Evolutionary conservation across 2,113 vertebrate species (phyloP).

Genomic region (Cyanistes caeruleus): DNA sequence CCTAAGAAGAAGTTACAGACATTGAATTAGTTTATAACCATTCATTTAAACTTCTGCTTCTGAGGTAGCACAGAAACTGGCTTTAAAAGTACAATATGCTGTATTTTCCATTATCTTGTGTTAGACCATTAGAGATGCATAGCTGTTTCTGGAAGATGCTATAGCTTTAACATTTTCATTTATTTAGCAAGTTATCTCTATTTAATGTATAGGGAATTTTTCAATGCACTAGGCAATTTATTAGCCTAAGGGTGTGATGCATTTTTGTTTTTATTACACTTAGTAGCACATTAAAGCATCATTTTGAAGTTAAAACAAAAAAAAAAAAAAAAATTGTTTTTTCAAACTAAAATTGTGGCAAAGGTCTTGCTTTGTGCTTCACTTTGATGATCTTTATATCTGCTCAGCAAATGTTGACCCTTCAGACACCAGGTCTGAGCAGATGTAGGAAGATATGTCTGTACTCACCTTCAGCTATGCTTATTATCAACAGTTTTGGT

Average conservation of each 20-base stretch:
- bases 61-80: not conserved
- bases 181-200: conserved; percentile 1
- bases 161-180: conserved; percentile 21
- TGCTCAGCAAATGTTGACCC: conserved; percentile 11
- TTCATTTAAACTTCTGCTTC: conserved; percentile 5
- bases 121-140: not conserved
- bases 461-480: not conserved
- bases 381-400: not conserved
- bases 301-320: not conserved
- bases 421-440: not conserved
- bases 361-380: not conserved
- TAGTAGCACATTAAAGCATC: not conserved
- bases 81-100: conserved; percentile 8
- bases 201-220: conserved; percentile 24
- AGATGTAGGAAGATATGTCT: not conserved
- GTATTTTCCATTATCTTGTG: conserved; percentile 23
- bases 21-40: conserved; percentile 4
- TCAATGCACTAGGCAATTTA: not conserved
- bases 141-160: not conserved
- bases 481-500: conserved; percentile 38
- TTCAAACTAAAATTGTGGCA: not conserved
- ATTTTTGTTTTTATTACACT: not conserved
- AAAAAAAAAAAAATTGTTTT: not conserved
- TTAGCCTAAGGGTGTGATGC: not conserved
- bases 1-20: not conserved